phyloP scores from a whole-genome alignment of 2,888 invertebrate species.

The Orchestes rusci region DNA sequence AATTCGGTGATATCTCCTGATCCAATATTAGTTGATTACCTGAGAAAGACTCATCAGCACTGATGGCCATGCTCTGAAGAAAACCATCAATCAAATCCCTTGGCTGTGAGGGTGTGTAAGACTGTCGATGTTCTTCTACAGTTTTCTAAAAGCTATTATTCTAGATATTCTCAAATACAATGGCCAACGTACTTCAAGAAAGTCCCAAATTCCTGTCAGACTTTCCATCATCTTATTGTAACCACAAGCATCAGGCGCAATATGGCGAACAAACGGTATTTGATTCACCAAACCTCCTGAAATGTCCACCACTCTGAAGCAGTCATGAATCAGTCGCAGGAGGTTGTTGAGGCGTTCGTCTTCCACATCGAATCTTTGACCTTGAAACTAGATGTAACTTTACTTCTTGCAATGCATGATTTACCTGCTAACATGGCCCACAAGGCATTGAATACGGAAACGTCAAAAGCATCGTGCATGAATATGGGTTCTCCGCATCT shows the following conservation, averaged over 20 bases:
- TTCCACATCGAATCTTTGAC: conserved; percentile 54
- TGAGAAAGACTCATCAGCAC: conserved; percentile 44
- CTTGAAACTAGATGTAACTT: conserved; percentile 31
- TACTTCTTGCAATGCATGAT: conserved; percentile 11
- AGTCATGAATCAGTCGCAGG: conserved; percentile 53
- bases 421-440: conserved; percentile 65
- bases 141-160: conserved; percentile 42
- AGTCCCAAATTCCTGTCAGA: conserved; percentile 49
- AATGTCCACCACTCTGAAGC: conserved; percentile 56
- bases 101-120: conserved; percentile 43
- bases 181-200: conserved; percentile 46
- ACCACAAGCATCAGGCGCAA: conserved; percentile 57
- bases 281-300: conserved; percentile 64
- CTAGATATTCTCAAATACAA: not conserved
- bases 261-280: conserved; percentile 58
- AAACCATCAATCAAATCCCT: conserved; percentile 61
- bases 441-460: conserved; percentile 58
- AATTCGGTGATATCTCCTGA: too few species aligned
- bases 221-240: conserved; percentile 50
- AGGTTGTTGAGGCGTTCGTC: conserved; percentile 51
- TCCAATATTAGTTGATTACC: conserved; percentile 30
- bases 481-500: conserved; percentile 39
- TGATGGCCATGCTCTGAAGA: conserved; percentile 50
- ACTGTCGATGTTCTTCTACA: conserved; percentile 48
- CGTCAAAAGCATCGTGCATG: conserved; percentile 46